These are phyloP conservation scores for Hippocampus guttulatus DNA, from an alignment of 2,113 vertebrate species.

Conservation along the genomic window DNA sequence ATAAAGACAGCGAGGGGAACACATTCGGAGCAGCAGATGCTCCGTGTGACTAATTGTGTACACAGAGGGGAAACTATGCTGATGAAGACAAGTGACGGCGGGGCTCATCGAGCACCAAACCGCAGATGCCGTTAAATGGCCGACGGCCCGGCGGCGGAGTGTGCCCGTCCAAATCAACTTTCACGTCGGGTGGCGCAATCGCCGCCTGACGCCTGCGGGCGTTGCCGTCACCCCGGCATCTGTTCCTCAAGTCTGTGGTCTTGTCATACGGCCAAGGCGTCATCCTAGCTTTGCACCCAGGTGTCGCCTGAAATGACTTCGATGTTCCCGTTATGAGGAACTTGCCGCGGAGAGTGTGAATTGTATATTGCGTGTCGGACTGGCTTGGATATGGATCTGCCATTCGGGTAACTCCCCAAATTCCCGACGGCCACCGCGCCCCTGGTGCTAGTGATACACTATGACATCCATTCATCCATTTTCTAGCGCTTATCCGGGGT, in stretches of 20 bases:
- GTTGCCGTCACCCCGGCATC: conserved; percentile 46
- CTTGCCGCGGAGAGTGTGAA: too few relatives aligned
- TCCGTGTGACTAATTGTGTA: conserved; percentile 40
- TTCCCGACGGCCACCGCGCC: too few relatives aligned
- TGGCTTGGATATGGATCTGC: too few relatives aligned
- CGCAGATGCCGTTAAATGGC: conserved; percentile 45
- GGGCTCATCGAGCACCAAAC: conserved; percentile 15
- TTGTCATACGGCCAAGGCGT: conserved; percentile 25
- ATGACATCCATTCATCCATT: too few relatives aligned
- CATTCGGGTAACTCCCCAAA: too few relatives aligned
- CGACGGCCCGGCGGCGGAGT: conserved; percentile 34
- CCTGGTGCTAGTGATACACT: too few relatives aligned
- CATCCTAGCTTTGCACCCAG: not conserved
- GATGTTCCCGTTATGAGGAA: not conserved
- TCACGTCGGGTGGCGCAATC: conserved; percentile 32
- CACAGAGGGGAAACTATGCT: conserved; percentile 26
- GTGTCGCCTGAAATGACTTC: not conserved
- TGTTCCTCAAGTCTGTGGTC: conserved; percentile 28
- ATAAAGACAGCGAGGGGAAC: conserved; percentile 14
- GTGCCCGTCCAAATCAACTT: conserved; percentile 18
- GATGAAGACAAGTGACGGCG: conserved; percentile 22
- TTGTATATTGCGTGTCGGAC: too few relatives aligned
- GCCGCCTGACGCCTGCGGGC: conserved; percentile 20
- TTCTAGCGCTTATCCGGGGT: too few relatives aligned
- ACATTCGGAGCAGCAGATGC: conserved; percentile 39